A percentile compares a stretch with the other conserved stretches of the same genome.
These are phyloP conservation scores for Bergia sp. DNA, from an alignment of 92 coral and sea anemone genomes.

Conservation along the genomic window DNA sequence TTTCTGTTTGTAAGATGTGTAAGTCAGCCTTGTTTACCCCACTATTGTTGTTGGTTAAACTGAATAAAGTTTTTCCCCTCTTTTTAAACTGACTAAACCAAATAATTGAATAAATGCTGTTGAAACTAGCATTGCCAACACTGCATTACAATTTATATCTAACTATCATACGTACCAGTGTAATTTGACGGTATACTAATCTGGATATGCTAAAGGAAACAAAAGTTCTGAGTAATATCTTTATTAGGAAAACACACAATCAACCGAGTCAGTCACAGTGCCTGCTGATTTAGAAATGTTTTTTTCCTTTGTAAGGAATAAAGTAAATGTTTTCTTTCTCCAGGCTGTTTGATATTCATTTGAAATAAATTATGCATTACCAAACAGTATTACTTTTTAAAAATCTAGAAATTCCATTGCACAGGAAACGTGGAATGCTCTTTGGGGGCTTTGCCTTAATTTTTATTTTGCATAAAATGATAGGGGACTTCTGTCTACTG, in stretches of 20 bases:
- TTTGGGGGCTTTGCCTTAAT: background rate
- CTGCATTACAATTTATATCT: no score
- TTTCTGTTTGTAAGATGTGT: no score
- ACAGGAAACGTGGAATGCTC: background rate
- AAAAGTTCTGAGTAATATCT: background rate
- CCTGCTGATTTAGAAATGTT: no score
- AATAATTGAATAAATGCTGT: background rate
- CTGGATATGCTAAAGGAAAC: no score
- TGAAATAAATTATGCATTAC: conserved; percentile 19
- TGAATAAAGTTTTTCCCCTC: no score
- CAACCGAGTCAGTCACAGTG: background rate
- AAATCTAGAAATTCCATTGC: background rate
- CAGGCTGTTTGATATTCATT: background rate
- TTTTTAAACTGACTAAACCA: background rate
- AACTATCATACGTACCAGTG: no score
- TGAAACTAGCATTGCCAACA: background rate
- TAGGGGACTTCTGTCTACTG: background rate
- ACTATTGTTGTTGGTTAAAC: background rate
- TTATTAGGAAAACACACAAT: background rate
- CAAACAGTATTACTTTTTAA: background rate
- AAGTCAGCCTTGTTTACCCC: background rate
- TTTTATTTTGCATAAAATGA: background rate
- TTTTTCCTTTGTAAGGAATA: background rate
- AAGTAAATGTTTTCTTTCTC: background rate
- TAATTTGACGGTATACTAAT: no score